Percentiles rank a stretch among this genome's conserved stretches.
phyloP scores from a whole-genome alignment of 37 sponge, comb jelly and placozoan genomes.

The Petrosia ficiformis region DNA sequence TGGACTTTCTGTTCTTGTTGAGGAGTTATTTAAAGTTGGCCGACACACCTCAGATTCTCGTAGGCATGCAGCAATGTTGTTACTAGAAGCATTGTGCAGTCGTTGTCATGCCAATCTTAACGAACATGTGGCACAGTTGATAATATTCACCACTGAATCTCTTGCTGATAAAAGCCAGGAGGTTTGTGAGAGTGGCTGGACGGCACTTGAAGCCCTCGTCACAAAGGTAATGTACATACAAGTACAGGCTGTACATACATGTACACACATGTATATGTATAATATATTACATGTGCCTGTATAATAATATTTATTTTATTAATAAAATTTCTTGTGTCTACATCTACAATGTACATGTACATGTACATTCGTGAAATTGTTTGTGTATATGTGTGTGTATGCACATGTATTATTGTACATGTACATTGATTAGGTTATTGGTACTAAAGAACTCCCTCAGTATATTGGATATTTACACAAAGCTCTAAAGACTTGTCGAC shows the following conservation, averaged over 20 bases:
- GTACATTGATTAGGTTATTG: background rate
- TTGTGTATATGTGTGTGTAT: no score
- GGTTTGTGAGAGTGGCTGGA: slow-evolving; percentile 81
- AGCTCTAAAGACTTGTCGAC: slow-evolving; percentile 23
- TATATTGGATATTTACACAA: slow-evolving; percentile 40
- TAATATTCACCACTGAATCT: slow-evolving; percentile 51
- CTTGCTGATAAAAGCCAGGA: slow-evolving; percentile 67
- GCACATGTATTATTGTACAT: slow-evolving; percentile 3
- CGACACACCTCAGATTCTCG: background rate
- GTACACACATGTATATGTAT: background rate
- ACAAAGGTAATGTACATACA: slow-evolving; percentile 50
- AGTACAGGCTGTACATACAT: background rate
- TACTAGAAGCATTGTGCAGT: slow-evolving; percentile 53
- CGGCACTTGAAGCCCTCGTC: slow-evolving; percentile 69
- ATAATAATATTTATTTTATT: background rate
- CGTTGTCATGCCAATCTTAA: slow-evolving; percentile 30
- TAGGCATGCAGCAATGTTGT: slow-evolving; percentile 51
- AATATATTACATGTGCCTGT: background rate
- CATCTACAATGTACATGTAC: no score
- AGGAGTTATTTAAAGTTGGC: slow-evolving; percentile 43
- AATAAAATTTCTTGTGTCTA: background rate
- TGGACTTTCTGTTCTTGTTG: slow-evolving; percentile 47
- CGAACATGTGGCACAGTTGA: slow-evolving; percentile 68
- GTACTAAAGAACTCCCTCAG: slow-evolving; percentile 60
- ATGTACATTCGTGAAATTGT: background rate